Conservation (phyloP, 2,113 vertebrate genomes). For the Struthidea cinerea region DNA sequence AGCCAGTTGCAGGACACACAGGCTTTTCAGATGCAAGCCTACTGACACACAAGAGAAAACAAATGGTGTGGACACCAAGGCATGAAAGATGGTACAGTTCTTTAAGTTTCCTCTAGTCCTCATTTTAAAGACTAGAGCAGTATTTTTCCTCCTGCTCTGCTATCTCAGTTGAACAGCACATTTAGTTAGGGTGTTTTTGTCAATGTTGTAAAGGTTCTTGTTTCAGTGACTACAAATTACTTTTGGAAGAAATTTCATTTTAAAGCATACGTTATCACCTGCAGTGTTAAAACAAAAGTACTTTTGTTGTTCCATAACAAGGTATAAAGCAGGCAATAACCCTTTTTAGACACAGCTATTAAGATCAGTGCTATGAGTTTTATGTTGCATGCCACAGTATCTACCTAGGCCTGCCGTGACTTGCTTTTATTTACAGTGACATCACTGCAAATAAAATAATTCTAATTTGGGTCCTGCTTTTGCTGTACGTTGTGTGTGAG, state of each 20-base stretch:
- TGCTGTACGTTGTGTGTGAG: accelerated
- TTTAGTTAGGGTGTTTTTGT: not conserved
- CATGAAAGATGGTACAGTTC: not conserved
- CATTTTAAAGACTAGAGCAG: not conserved
- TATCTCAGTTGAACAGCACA: not conserved
- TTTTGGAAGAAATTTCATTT: not conserved
- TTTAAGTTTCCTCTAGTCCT: not conserved
- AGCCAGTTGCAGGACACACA: not conserved
- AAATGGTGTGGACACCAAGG: not conserved
- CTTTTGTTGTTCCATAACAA: not conserved
- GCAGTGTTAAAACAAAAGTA: not conserved
- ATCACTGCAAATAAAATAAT: not conserved
- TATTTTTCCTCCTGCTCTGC: not conserved
- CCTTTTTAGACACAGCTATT: not conserved
- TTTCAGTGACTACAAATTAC: not conserved
- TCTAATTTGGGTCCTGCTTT: not conserved
- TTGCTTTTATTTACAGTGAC: not conserved
- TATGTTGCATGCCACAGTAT: not conserved
- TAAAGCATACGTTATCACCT: not conserved
- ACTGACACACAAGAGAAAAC: not conserved
- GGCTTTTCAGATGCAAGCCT: not conserved
- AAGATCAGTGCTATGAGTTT: not conserved
- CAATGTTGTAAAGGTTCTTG: not conserved
- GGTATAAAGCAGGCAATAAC: not conserved
- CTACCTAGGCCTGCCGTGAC: not conserved